Conservation (phyloP, 2,888 invertebrate genomes). For the Rapana venosa region DNA sequence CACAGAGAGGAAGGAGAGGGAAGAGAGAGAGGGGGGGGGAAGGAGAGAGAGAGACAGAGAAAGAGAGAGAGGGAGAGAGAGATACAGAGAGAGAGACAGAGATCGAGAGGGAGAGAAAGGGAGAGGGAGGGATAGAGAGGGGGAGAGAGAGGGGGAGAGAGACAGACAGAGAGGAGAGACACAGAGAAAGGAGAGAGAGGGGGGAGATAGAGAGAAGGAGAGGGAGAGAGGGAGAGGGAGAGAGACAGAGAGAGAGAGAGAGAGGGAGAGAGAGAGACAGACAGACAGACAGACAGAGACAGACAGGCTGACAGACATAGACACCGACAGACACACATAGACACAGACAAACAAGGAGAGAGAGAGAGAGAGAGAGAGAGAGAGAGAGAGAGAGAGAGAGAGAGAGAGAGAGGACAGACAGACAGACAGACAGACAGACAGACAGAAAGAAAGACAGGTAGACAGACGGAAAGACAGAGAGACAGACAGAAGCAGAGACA, state of each 20-base stretch:
- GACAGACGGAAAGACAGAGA: too few relatives aligned
- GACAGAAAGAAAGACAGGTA: too few relatives aligned
- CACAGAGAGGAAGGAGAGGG: not conserved
- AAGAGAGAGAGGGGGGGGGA: not conserved
- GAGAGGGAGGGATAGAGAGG: not conserved
- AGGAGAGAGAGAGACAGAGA: not conserved
- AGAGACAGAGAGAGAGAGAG: not conserved
- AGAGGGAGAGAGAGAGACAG: not conserved
- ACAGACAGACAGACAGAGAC: not conserved
- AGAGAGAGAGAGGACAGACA: too few relatives aligned
- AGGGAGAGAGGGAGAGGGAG: not conserved
- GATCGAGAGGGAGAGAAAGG: not conserved
- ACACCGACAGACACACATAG: too few relatives aligned
- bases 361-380: too few relatives aligned
- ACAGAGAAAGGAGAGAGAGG: not conserved
- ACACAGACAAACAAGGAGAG: too few relatives aligned
- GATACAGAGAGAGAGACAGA: not conserved
- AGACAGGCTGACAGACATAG: too few relatives aligned
- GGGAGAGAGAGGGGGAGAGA: not conserved
- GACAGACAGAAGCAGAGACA: too few relatives aligned
- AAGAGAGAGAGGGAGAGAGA: not conserved
- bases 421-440: too few relatives aligned
- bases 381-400: too few relatives aligned
- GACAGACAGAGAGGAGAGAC: not conserved
- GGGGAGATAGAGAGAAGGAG: not conserved